Evolutionary conservation across 2,113 vertebrate species (phyloP), one percentile per base, ranked within the genome.

Genomic region (Tragelaphus buxtoni): DNA sequence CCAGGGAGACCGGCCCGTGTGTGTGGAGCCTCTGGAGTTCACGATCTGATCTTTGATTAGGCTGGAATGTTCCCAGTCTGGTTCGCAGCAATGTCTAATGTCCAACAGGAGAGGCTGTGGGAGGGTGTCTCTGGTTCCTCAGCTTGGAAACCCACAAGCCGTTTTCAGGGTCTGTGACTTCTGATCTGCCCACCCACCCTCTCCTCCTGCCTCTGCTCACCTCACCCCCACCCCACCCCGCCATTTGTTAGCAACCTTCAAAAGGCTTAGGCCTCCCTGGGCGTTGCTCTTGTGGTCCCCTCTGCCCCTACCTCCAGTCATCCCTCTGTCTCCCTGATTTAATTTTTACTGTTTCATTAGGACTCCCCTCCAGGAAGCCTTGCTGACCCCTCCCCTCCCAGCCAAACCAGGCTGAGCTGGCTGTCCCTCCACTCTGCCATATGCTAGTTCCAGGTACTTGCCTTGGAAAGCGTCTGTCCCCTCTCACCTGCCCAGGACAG

Each of bases 41-140:
- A 39, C 0, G 61, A 95, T 96, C 63, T n/a, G 94, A 88, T 63
- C 47, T 83, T 47, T 0, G 88, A 98, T 97, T 96, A 95, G 58
- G n/a, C 81, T 95, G 97, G 94, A 98, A 98, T 94, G 96, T 91
- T 96, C 96, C 95, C 9, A 0, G 86, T 92, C 93, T 2, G 20
- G 96, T 91, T 97, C 26, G 1, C n/a, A 51, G 61, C 7, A 11
- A 53, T 49, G 49, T 74, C 86, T 0, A 1, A 74, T 42, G 39
- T 72, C 65, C 65, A 72, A 39, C 20, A 9, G 42, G 69, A 42
- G 86, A 83, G 69, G 55, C 2, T 18, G 39, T 49, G 77, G 7
- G 58, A 90, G 22, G 53, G 39, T 84, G 60, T 74, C 61, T 55
- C 53, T 45, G 85, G 77, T 55, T 94, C 56, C 77, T 94, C 28